These are phyloP conservation scores for Psix sp. DNA, from an alignment of 1,140 invertebrate species.

Conservation along the genomic window DNA sequence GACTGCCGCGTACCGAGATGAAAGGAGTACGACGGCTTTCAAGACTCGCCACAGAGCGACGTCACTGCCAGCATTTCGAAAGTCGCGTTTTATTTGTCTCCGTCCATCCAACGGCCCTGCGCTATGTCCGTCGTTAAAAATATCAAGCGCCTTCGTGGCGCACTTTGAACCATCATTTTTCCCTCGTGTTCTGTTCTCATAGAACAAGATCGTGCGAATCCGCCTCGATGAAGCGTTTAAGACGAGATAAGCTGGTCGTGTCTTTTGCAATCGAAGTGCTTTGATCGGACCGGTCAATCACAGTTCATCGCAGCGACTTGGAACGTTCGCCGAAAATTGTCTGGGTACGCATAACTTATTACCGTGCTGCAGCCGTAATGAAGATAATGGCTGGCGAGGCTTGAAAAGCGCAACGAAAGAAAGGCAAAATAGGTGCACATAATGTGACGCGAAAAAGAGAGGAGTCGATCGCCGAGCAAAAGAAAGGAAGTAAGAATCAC, in stretches of 20 bases:
- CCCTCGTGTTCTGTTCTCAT: constrained; percentile 27
- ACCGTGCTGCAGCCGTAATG: constrained; percentile 9
- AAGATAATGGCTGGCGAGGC: constrained; percentile 15
- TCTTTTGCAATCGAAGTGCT: constrained; percentile 18
- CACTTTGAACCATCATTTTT: constrained; percentile 13
- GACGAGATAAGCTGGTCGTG: constrained; percentile 45
- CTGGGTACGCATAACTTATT: constrained; percentile 20
- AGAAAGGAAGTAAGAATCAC: constrained; percentile 46
- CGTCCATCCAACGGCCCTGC: constrained; percentile 5
- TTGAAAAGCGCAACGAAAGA: constrained; percentile 19
- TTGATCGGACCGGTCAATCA: constrained; percentile 18
- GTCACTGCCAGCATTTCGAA: constrained; percentile 58
- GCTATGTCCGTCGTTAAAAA: constrained; percentile 53
- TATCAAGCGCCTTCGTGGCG: constrained; percentile 52
- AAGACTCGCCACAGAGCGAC: constrained; percentile 28
- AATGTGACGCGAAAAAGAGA: constrained; percentile 11
- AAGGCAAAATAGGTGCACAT: constrained; percentile 18
- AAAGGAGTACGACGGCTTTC: constrained; percentile 43
- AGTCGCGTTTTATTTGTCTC: constrained; percentile 61
- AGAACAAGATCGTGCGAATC: constrained; percentile 52
- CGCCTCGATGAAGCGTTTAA: constrained; percentile 31
- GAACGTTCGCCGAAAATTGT: constrained; percentile 1
- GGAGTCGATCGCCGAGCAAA: constrained; percentile 11
- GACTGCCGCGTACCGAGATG: constrained; percentile 26
- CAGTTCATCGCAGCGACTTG: background rate